Base-by-base conservation (phyloP, 2,113 vertebrate genomes). In the Indri indri region DNA sequence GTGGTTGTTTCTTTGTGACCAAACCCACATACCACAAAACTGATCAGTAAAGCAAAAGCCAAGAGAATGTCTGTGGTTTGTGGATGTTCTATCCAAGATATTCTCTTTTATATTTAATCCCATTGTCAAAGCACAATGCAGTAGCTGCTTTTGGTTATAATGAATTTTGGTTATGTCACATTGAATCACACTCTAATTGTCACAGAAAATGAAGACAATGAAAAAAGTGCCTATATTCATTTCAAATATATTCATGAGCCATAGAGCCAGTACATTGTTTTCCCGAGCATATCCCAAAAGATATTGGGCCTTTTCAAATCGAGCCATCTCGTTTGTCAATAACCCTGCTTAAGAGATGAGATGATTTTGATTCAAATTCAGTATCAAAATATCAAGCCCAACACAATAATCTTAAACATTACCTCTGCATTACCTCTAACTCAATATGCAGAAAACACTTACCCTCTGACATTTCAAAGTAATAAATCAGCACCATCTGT, bases 401-500 rank as follows among this genome's bases (percentile, higher is more conserved):
- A 90, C 54, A 95, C 79, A 91, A 93, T 96, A 95, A 93, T 97
- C 59, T 92, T 61, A 91, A 97, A 61, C 59, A 96, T 96, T 97
- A 97, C 81, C 92, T 96, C 83, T 97, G 45, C 86, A 89, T 95
- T 95, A 84, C 73, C 68, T 98, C 92, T 96, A 95, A 97, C 77
- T 95, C 52, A 91, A 93, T 96, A 96, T 95, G 95, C 90, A 97
- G 92, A 96, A 92, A 97, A 95, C 59, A 97, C 90, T 97, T 97
- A 97, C 86, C 90, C 88, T 97, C 80, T 98, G 90, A 93, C 93
- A 97, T 97, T 97, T 97, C 65, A 94, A 90, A 92, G 81, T 79
- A 96, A 96, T 97, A 98, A 96, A 98, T 98, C 94, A 90, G 63
- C 59, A 95, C 52, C 90, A 89, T 92, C 73, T 97, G 88, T 95